Evolutionary conservation across 1,140 invertebrate genomes (phyloP), one percentile per base, ranked within the genome.

Genomic region (Proctacanthus coquilletti): DNA sequence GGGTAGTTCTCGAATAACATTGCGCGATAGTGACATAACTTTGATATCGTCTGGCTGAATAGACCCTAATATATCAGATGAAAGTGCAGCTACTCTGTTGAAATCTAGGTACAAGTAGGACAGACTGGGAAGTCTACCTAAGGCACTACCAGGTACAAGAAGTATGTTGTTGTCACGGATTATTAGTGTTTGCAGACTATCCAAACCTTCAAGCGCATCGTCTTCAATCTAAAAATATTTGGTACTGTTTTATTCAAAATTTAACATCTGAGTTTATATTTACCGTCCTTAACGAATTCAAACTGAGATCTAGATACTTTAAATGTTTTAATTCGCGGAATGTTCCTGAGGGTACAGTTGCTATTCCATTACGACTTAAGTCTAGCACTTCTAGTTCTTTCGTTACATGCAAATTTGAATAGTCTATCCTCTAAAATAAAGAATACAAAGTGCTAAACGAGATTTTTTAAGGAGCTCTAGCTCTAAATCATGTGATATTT

Each of bases 111-210:
- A 75, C 0, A 93, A 65, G 14, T 72, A 71, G 10, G 68, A 70
- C 3, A 94, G 60, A n/a, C 71, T 72, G 0, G 77, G 76, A 15
- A 92, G 55, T 5, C 77, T 69, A 14, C 74, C 74, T 3, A 92
- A 59, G 6, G 84, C 82, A 13, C 76, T 74, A 2, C 79, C 76
- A 2, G 87, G 87, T 20, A 91, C 75, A 3, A 85, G 57, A 0
- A 91, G 63, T 31, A 92, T 81, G 41, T 87, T 87, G 55, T 92
- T 91, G 51, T 93, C 86, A 50, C 77, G 74, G 3, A 93, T 62
- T n/a, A 80, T 75, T 5, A 93, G 61, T 9, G 74, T 77, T 56
- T 84, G 74, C 8, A 93, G 53, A 42, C 71, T 79, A 15, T 71
- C 68, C 34, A 92, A 57, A 2, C 84, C 84, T 49, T 85, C 80